Conservation (phyloP, 1,140 invertebrate genomes). For the Dinothrombium tinctorium region DNA sequence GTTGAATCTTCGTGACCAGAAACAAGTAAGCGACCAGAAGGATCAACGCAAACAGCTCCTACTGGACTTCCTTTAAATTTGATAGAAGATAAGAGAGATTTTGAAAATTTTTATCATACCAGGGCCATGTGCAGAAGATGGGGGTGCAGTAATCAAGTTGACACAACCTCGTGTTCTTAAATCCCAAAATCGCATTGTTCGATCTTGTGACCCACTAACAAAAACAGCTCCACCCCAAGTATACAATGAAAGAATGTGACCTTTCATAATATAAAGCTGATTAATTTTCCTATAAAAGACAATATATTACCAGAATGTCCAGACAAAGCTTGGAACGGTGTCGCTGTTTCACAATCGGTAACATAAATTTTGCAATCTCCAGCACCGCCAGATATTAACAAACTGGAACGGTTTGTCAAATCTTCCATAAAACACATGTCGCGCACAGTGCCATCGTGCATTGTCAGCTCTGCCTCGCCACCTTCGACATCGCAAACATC, state of each 20-base stretch:
- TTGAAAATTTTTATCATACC: slow-evolving; percentile 11
- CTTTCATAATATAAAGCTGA: background rate
- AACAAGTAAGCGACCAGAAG: slow-evolving; percentile 71
- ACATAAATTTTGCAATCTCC: slow-evolving; percentile 97
- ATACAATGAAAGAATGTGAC: slow-evolving; percentile 70
- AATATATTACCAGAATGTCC: slow-evolving; percentile 49
- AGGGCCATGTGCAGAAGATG: slow-evolving; percentile 32
- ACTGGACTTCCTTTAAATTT: slow-evolving; percentile 40
- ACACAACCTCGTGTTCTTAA: slow-evolving; percentile 61
- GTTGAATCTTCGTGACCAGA: slow-evolving; percentile 89
- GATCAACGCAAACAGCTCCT: slow-evolving; percentile 82
- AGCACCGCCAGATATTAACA: slow-evolving; percentile 86
- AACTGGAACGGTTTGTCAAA: slow-evolving; percentile 58
- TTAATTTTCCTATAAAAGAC: background rate
- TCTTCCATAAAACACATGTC: slow-evolving; percentile 95
- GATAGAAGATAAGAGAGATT: background rate
- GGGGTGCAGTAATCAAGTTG: slow-evolving; percentile 54
- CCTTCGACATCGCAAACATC: slow-evolving; percentile 50
- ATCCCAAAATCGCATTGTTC: slow-evolving; percentile 94
- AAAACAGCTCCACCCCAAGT: slow-evolving; percentile 96
- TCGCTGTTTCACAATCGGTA: slow-evolving; percentile 82
- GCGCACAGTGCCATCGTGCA: slow-evolving; percentile 92
- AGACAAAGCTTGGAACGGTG: slow-evolving; percentile 66
- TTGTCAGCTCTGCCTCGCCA: slow-evolving; percentile 57
- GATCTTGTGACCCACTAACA: slow-evolving; percentile 83